Base-by-base conservation (phyloP, 2,888 invertebrate species). In the Tigriopus californicus region DNA sequence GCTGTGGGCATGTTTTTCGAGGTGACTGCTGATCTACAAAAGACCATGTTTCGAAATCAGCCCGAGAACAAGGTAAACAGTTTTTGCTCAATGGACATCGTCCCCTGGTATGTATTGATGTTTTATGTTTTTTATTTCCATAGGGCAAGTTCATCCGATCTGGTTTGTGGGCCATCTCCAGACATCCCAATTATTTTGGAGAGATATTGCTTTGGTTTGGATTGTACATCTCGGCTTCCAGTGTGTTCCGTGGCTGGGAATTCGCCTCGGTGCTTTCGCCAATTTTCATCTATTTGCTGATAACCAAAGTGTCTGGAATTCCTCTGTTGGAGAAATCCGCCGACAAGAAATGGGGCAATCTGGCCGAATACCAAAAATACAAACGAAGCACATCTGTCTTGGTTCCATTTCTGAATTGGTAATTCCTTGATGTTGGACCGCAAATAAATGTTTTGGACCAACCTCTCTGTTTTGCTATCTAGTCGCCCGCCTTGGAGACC, bases 191-290 rank as follows among this genome's bases (percentile, higher is more conserved):
- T 70, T 92, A 91, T 70, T 91, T 92, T 69, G 92, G 92, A 0
- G 92, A 92, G 74, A 86, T 91, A 12, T 78, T 88, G 0, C 77
- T 92, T 15, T 90, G 92, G 91, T 86, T 90, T 85, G 90, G 92
- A 3, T 82, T 91, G 66, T 91, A 91, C 69, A 80, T 86, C 57
- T 84, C 90, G 70, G 85, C 89, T 0, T 71, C 89, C 41, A 88
- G 87, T 69, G 84, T 90, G 18, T 80, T 91, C 65, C 80, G 82
- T 67, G 85, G 87, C 18, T 74, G 80, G 41, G 88, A 91, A 73
- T 90, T 87, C 84, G 76, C 87, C 25, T 25, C 61, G 51, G 63
- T 64, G 18, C 18, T 63, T 41, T 62, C 63, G 41, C 71, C 72
- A 1, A 52, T 70, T 20, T 67, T 71, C 62, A 65, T 69, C 10